Percentiles rank a stretch among this genome's conserved stretches.
Conservation (phyloP, 1,140 invertebrate genomes). For the Hylaeus volcanicus region DNA sequence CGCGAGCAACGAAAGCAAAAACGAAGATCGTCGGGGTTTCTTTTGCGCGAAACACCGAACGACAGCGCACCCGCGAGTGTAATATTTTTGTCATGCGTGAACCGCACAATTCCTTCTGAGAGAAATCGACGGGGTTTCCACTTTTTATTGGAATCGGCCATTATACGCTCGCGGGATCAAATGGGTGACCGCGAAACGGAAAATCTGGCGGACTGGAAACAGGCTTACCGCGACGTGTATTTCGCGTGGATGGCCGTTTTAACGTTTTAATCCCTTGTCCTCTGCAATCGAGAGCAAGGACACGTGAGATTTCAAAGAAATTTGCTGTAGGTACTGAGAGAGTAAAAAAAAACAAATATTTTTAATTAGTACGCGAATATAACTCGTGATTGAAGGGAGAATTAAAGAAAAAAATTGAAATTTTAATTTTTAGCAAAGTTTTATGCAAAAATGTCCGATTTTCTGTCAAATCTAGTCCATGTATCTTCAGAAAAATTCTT, state of each 20-base stretch:
- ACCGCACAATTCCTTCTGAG: neutral
- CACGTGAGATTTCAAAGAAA: neutral
- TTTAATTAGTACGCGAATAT: too few relatives aligned
- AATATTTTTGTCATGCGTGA: neutral
- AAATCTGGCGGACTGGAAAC: slow-evolving; percentile 27
- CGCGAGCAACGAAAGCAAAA: neutral
- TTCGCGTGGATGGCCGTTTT: neutral
- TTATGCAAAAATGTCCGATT: too few relatives aligned
- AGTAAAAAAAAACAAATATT: too few relatives aligned
- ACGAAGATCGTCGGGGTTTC: neutral
- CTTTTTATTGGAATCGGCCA: neutral
- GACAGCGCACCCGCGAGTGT: neutral
- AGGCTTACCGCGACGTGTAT: neutral
- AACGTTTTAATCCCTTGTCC: neutral
- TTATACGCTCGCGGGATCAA: neutral
- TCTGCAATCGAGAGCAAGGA: neutral
- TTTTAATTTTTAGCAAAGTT: too few relatives aligned
- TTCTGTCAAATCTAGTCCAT: too few relatives aligned
- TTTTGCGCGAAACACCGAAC: neutral
- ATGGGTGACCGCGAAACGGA: neutral
- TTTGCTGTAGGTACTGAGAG: neutral
- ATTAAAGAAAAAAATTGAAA: too few relatives aligned
- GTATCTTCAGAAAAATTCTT: too few relatives aligned
- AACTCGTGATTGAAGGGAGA: too few relatives aligned
- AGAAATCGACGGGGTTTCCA: neutral